Conservation (phyloP, 2,113 vertebrate genomes). For the Nesogale talazaci region DNA sequence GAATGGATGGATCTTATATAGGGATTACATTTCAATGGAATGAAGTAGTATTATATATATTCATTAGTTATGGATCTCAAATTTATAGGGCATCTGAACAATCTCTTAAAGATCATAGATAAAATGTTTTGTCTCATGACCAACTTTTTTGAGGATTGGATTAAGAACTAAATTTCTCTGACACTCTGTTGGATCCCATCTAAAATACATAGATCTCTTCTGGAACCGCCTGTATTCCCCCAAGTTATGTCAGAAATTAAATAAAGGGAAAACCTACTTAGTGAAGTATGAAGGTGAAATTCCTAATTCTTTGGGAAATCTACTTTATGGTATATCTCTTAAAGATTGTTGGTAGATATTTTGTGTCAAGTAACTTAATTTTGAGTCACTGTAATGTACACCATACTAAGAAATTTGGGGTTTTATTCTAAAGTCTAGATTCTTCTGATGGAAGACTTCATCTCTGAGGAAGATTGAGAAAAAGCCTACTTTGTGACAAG, state of each 20-base stretch:
- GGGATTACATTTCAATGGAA: not conserved
- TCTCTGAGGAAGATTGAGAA: not conserved
- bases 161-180: not conserved
- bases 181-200: not conserved
- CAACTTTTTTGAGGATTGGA: not conserved
- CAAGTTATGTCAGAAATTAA: not conserved
- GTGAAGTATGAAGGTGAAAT: not conserved
- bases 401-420: not conserved
- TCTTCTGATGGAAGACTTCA: not conserved
- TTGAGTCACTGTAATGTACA: not conserved
- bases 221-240: not conserved
- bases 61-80: not conserved
- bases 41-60: not conserved
- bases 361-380: not conserved
- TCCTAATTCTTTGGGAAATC: not conserved
- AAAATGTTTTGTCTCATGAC: not conserved
- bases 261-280: not conserved
- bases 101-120: not conserved
- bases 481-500: conserved; percentile 25
- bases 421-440: not conserved
- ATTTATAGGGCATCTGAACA: not conserved
- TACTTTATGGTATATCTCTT: not conserved
- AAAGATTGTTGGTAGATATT: not conserved
- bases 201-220: not conserved
- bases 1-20: not conserved